These are phyloP conservation scores for Chrysocyon brachyurus DNA, from an alignment of 2,797 vertebrate species.

Conservation along the genomic window DNA sequence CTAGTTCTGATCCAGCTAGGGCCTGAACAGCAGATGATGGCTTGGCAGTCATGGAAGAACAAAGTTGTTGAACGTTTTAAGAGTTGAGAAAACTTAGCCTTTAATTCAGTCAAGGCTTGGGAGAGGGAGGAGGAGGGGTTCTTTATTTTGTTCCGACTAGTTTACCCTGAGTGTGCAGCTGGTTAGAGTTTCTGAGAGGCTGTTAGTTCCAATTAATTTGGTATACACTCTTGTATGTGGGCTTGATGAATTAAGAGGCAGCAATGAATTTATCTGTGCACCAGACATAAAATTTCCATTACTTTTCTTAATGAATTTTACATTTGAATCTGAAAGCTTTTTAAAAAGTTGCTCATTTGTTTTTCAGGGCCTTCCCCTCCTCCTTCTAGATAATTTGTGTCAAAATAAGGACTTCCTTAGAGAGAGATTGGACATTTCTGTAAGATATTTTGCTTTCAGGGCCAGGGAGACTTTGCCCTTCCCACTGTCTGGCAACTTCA, in stretches of 20 bases:
- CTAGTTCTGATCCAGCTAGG: not conserved
- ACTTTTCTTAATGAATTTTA: conserved; percentile 86
- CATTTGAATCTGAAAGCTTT: conserved; percentile 83
- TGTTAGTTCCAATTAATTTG: conserved; percentile 84
- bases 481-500: not conserved
- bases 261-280: conserved; percentile 86
- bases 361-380: conserved; percentile 53
- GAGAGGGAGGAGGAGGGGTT: not conserved
- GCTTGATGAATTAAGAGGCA: conserved; percentile 82
- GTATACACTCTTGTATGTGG: conserved; percentile 67
- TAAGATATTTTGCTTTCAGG: conserved; percentile 52
- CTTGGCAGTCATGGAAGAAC: not conserved
- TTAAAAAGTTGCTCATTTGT: conserved; percentile 77
- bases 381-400: conserved; percentile 58
- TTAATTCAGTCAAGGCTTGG: conserved; percentile 58
- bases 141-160: conserved; percentile 73
- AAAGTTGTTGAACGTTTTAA: conserved; percentile 37
- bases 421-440: conserved; percentile 45
- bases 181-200: conserved; percentile 72
- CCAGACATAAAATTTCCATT: conserved; percentile 86
- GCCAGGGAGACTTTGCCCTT: not conserved
- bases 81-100: conserved; percentile 29
- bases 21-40: not conserved
- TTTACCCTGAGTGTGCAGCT: conserved; percentile 70
- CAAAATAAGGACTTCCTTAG: conserved; percentile 64